phyloP scores from a whole-genome alignment of 2,113 vertebrate genomes.

The Catagonus wagneri region DNA sequence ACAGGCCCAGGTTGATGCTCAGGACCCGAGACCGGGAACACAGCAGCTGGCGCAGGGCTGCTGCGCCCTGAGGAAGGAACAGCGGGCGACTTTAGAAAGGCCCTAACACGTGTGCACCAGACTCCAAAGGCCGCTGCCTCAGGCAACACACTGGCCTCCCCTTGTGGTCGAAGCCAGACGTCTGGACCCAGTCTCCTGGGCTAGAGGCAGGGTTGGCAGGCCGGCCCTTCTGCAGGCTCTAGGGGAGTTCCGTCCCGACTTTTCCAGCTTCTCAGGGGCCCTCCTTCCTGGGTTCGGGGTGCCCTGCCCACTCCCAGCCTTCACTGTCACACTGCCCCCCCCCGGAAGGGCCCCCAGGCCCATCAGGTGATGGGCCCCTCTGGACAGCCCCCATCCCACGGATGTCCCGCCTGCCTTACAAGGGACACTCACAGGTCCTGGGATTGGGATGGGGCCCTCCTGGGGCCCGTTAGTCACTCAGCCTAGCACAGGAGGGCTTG shows the following conservation, averaged over 20 bases:
- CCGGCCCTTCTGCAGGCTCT: neutral
- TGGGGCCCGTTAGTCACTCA: too few species aligned
- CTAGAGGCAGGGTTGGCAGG: neutral
- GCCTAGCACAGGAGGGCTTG: too few species aligned
- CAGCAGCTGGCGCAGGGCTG: too few species aligned
- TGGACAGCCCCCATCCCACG: neutral
- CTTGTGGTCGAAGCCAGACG: rapidly evolving
- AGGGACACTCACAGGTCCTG: too few species aligned
- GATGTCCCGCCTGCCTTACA: neutral
- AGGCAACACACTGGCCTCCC: neutral
- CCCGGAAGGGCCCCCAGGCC: neutral
- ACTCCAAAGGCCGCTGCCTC: neutral
- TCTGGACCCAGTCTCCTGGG: neutral
- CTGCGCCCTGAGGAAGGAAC: too few species aligned
- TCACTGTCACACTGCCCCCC: neutral
- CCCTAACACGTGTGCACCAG: neutral
- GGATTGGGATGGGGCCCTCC: too few species aligned
- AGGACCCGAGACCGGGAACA: too few species aligned
- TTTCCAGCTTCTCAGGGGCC: neutral
- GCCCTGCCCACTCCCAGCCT: neutral
- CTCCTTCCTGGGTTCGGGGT: neutral
- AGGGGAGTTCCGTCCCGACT: neutral
- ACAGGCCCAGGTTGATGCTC: too few species aligned
- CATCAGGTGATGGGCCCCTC: neutral
- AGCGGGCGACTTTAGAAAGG: too few species aligned